phyloP scores from a whole-genome alignment of 1,140 invertebrate species.

The Calycopis cecrops region DNA sequence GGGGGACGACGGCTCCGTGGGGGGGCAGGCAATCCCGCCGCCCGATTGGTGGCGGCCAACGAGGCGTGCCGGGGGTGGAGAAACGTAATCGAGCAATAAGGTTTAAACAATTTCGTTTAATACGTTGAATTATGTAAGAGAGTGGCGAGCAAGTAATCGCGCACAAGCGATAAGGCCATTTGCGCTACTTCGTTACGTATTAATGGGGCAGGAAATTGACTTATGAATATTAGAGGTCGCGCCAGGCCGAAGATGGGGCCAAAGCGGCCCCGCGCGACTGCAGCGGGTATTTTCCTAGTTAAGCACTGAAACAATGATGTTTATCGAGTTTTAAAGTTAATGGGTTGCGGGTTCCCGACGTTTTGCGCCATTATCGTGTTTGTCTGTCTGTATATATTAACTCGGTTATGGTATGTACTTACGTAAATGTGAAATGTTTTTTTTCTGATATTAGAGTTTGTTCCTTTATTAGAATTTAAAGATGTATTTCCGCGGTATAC shows the following conservation, averaged over 20 bases:
- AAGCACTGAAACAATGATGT: constrained; percentile 67
- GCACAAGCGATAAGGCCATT: constrained; percentile 75
- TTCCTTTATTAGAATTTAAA: too few species aligned
- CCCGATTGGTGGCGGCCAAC: constrained; percentile 54
- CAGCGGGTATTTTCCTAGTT: constrained; percentile 61
- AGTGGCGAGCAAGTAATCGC: constrained; percentile 71
- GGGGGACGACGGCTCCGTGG: constrained; percentile 25
- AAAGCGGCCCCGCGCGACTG: constrained; percentile 59
- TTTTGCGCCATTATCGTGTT: constrained; percentile 60
- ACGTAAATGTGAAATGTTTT: too few species aligned
- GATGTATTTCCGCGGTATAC: too few species aligned
- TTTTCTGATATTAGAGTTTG: too few species aligned
- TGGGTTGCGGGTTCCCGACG: constrained; percentile 53
- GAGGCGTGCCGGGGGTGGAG: constrained; percentile 66
- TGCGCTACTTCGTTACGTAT: constrained; percentile 74
- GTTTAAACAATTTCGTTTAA: constrained; percentile 76
- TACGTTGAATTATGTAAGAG: constrained; percentile 75
- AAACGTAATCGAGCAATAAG: constrained; percentile 74
- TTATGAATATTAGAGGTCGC: constrained; percentile 74
- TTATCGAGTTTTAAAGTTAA: constrained; percentile 68
- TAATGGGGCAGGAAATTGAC: constrained; percentile 75
- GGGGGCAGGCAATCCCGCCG: constrained; percentile 33
- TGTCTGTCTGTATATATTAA: constrained; percentile 41
- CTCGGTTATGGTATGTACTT: constrained; percentile 24
- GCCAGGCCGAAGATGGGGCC: constrained; percentile 56